Evolutionary conservation across 2,797 vertebrate genomes (phyloP), one percentile per base, ranked within the genome.

Genomic region (Molossus molossus): DNA sequence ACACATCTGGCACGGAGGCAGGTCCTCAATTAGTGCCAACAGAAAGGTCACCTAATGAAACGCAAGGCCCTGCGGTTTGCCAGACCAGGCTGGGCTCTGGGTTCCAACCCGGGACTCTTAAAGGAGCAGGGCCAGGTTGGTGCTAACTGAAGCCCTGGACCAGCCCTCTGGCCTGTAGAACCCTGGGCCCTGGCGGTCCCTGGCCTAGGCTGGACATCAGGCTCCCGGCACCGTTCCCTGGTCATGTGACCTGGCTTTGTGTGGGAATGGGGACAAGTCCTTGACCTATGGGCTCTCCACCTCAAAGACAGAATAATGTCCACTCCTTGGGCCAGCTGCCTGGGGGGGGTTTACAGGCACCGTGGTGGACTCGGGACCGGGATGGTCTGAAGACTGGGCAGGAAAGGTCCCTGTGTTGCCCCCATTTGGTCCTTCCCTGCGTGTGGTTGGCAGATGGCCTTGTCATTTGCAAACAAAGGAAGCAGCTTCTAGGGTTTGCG

Each of bases 1-100:
- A 1, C 20, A 25, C 0, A 45, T 70, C 87, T 96, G 95, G 95
- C 91, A 79, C 21, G n/a, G 1, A 14, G 27, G 75, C 94, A 67
- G 60, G 80, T 23, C 48, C 81, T 94, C 91, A 64, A 5, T 95
- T 58, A 91, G 53, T 12, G 53, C 95, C 96, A 94, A 20, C 95
- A 87, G 85, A 96, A 94, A 95, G 96, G 97, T 97, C 94, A 94
- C 84, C 94, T 87, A 25, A 2, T 77, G 62, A 90, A 93, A 84
- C 55, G 27, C 53, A 11, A 82, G 69, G 85, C 94, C 27, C 69
- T 55, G 21, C 13, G 0, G 37, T 92, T 40, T 62, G 69, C 95
- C 95, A 93, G 91, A 21, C 60, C 27, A 1, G 70, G 40, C 45
- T 37, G 62, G 25, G 65, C 62, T 81, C 27, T 0, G 12, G 87